A percentile compares a stretch with the other conserved stretches of the same genome.
Evolutionary conservation across 2,888 invertebrate species (phyloP).

Genomic region (Bombyx huttoni): DNA sequence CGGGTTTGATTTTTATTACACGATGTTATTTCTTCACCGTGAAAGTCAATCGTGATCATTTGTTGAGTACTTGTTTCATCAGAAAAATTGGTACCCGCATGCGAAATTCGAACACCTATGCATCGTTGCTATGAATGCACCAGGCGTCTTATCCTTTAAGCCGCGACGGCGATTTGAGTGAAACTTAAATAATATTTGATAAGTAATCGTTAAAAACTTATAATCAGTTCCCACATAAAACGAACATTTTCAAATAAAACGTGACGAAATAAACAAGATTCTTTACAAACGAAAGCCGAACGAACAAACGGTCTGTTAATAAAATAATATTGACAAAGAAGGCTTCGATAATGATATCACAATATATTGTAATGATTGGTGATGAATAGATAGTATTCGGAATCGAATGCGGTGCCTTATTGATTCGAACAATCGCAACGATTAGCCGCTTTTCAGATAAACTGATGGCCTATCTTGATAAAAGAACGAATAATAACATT

Average conservation of each 20-base stretch:
- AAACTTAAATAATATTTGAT: slow-evolving; percentile 17
- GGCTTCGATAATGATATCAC: slow-evolving; percentile 15
- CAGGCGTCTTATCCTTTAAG: no score
- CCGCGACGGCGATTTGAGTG: no score
- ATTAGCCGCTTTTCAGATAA: slow-evolving; percentile 23
- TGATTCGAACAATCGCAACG: slow-evolving; percentile 41
- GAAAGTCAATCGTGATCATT: no score
- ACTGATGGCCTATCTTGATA: background rate
- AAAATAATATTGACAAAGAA: slow-evolving; percentile 21
- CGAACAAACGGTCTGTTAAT: slow-evolving; percentile 15
- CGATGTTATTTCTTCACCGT: no score
- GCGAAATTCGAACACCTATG: no score
- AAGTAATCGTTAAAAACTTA: slow-evolving; percentile 5
- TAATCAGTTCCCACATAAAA: slow-evolving; percentile 6
- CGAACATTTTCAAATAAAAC: background rate
- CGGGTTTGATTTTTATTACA: no score
- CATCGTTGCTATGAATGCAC: no score
- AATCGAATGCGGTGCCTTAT: slow-evolving; percentile 25
- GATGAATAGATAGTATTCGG: slow-evolving; percentile 18
- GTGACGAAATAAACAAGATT: slow-evolving; percentile 4
- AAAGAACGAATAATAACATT: background rate
- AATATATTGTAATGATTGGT: slow-evolving; percentile 36
- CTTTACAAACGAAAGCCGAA: slow-evolving; percentile 10
- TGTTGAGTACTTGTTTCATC: no score
- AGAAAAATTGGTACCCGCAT: no score